A percentile compares a stretch with the other conserved stretches of the same genome.
These are phyloP conservation scores for Syngnathoides biaculeatus DNA, from an alignment of 2,113 vertebrate genomes.

Conservation along the genomic window DNA sequence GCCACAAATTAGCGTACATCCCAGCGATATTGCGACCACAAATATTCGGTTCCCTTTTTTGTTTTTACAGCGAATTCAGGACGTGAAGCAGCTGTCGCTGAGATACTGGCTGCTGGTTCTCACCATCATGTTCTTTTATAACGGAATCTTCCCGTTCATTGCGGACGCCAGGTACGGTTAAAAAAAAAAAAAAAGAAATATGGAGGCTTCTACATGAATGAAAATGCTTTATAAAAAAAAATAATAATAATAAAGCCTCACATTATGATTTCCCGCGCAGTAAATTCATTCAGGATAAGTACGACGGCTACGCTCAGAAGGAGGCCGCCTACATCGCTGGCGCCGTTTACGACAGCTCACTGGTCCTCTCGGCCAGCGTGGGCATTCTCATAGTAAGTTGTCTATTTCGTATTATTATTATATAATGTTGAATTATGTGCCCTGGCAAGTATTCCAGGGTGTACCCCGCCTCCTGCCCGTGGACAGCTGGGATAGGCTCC, in stretches of 20 bases:
- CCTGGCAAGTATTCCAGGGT: no score
- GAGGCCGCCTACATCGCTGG: slow-evolving; percentile 73
- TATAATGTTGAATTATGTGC: no score
- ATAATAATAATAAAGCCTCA: no score
- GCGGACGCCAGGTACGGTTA: slow-evolving; percentile 75
- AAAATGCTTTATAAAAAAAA: neutral
- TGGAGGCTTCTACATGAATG: neutral
- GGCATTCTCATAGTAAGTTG: slow-evolving; percentile 79
- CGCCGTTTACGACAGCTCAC: slow-evolving; percentile 76
- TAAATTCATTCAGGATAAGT: slow-evolving; percentile 86
- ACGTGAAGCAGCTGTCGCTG: slow-evolving; percentile 67
- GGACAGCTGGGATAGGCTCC: no score
- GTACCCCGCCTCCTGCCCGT: no score
- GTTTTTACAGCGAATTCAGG: slow-evolving; percentile 70
- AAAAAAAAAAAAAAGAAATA: neutral
- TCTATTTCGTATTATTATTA: no score
- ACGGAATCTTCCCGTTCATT: slow-evolving; percentile 77
- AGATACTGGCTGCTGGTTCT: slow-evolving; percentile 80
- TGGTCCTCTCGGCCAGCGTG: slow-evolving; percentile 72
- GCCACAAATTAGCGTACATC: no score
- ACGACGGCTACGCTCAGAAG: slow-evolving; percentile 76
- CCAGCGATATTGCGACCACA: no score
- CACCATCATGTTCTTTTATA: slow-evolving; percentile 84
- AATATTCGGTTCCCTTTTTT: neutral
- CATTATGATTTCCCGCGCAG: slow-evolving; percentile 51